phyloP scores from a whole-genome alignment of 2,888 invertebrate genomes.

The Polietes domitor region DNA sequence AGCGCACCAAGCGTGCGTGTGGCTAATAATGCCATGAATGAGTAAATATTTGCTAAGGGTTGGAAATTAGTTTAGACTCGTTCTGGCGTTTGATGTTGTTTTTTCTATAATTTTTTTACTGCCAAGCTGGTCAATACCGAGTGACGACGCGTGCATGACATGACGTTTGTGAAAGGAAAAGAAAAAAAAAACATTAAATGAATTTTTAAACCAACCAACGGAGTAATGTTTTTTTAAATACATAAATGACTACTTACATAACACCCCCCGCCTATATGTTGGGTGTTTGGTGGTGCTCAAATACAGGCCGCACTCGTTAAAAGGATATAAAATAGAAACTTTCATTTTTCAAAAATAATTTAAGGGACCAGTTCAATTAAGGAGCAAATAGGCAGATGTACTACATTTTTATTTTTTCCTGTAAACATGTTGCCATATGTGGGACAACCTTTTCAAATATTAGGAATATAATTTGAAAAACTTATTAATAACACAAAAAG shows the following conservation, averaged over 20 bases:
- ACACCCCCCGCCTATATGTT: not conserved
- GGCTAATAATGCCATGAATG: slow-evolving; percentile 2
- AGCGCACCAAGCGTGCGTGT: not conserved
- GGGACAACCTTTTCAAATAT: too few species aligned
- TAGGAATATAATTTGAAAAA: too few species aligned
- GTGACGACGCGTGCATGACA: slow-evolving; percentile 12
- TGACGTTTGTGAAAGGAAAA: not conserved
- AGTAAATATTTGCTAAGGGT: slow-evolving; percentile 31
- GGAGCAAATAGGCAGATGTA: too few species aligned
- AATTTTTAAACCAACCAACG: not conserved
- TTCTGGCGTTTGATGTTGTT: not conserved
- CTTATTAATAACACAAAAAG: too few species aligned
- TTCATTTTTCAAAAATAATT: too few species aligned
- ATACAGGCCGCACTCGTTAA: too few species aligned
- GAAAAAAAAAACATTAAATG: not conserved
- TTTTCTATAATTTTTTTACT: too few species aligned
- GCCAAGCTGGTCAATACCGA: not conserved
- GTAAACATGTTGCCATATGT: too few species aligned
- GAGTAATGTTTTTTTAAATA: too few species aligned
- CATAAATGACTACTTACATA: not conserved
- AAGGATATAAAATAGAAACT: too few species aligned
- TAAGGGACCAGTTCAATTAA: too few species aligned
- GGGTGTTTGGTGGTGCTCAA: not conserved
- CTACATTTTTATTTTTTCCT: too few species aligned
- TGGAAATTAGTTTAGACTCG: slow-evolving; percentile 23